These are phyloP conservation scores for Microhierax caerulescens DNA, from an alignment of 2,797 vertebrate species.

Conservation along the genomic window DNA sequence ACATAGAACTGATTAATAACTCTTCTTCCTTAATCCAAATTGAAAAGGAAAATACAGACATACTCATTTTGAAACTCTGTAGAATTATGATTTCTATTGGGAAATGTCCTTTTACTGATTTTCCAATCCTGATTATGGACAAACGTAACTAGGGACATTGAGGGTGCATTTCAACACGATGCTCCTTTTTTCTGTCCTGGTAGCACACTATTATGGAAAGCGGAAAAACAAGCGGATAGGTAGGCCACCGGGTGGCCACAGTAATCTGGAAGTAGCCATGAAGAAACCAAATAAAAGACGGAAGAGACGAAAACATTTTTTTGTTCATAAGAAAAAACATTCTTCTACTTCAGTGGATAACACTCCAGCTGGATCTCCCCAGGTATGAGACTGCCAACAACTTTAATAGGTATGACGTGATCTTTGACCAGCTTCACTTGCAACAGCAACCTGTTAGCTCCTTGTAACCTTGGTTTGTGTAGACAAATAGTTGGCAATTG, in stretches of 20 bases:
- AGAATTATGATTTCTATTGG: not conserved
- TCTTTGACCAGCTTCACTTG: not conserved
- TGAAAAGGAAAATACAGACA: not conserved
- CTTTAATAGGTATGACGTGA: accelerated
- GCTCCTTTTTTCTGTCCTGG: constrained; percentile 42
- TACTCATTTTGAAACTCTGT: not conserved
- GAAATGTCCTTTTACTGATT: not conserved
- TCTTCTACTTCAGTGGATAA: constrained; percentile 93
- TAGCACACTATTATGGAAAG: constrained; percentile 97
- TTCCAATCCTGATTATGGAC: not conserved
- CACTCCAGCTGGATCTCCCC: constrained; percentile 94
- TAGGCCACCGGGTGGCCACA: constrained; percentile 90
- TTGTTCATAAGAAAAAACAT: constrained; percentile 96
- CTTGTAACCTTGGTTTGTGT: not conserved
- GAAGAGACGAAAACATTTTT: constrained; percentile 96
- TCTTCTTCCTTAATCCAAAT: not conserved
- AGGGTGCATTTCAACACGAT: not conserved
- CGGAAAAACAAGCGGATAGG: constrained; percentile 92
- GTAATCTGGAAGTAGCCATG: constrained; percentile 90
- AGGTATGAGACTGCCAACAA: constrained; percentile 76
- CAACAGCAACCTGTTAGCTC: not conserved
- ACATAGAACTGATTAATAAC: not conserved
- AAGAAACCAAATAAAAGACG: constrained; percentile 91
- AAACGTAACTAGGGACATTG: not conserved
- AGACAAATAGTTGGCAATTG: not conserved